Percentiles rank a stretch among this genome's conserved stretches.
These are phyloP conservation scores for Coranthus polyacanthus DNA, from an alignment of 2,797 vertebrate species.

Conservation along the genomic window DNA sequence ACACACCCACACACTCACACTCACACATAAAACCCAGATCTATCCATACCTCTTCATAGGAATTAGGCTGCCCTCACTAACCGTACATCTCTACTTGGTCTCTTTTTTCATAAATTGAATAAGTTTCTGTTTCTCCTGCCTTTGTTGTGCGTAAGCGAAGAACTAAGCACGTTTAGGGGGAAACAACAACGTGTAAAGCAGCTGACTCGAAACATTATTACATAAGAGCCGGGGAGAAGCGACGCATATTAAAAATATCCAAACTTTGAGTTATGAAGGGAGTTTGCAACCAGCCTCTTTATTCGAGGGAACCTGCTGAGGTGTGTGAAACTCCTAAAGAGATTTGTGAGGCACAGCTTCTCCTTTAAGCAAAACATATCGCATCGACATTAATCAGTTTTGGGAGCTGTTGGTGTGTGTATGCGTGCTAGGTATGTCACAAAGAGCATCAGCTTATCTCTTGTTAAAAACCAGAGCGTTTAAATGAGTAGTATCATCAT, in stretches of 20 bases:
- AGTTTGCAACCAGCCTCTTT: slow-evolving; percentile 23
- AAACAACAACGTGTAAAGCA: slow-evolving; percentile 42
- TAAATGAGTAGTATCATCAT: slow-evolving; percentile 55
- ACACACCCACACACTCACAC: slow-evolving; percentile 25
- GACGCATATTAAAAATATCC: slow-evolving; percentile 39
- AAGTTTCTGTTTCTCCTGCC: slow-evolving; percentile 3
- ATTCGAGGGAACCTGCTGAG: slow-evolving; percentile 51
- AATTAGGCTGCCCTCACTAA: no score
- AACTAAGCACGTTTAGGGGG: slow-evolving; percentile 20
- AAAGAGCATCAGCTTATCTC: slow-evolving; percentile 38
- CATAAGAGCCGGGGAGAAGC: slow-evolving; percentile 25
- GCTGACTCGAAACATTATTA: slow-evolving; percentile 43
- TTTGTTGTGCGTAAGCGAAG: slow-evolving; percentile 38
- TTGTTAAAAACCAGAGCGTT: slow-evolving; percentile 62
- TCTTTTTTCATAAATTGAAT: slow-evolving; percentile 18
- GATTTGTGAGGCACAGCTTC: slow-evolving; percentile 9
- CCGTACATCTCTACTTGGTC: slow-evolving; percentile 19
- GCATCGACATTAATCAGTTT: slow-evolving; percentile 50
- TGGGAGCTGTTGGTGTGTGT: slow-evolving; percentile 9
- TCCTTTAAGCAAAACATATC: slow-evolving; percentile 23
- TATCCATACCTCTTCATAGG: slow-evolving; percentile 15
- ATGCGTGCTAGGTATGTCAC: slow-evolving; percentile 18
- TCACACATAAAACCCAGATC: slow-evolving; percentile 24
- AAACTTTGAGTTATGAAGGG: slow-evolving; percentile 36
- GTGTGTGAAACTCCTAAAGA: slow-evolving; percentile 39